Percentiles rank a stretch among this genome's conserved stretches.
Evolutionary conservation across 2,888 invertebrate species (phyloP).

Genomic region (Perizoma flavofasciatum): DNA sequence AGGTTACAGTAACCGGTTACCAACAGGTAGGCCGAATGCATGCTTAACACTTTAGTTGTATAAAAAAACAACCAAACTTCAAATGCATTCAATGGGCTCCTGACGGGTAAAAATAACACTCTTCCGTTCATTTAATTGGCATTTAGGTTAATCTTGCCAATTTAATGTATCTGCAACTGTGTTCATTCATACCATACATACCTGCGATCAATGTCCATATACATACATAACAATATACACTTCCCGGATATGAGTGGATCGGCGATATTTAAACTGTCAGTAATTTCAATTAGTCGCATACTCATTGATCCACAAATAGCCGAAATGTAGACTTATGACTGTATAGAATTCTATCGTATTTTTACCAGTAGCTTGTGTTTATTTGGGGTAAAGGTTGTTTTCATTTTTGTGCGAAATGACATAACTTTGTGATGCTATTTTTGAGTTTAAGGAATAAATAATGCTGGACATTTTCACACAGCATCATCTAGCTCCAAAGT

Average conservation of each 20-base stretch:
- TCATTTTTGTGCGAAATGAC: too few relatives aligned
- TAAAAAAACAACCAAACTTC: too few relatives aligned
- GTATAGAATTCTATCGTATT: slow-evolving; percentile 2
- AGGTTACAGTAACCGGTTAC: too few relatives aligned
- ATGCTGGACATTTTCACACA: too few relatives aligned
- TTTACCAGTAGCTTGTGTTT: too few relatives aligned
- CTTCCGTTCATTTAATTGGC: neutral
- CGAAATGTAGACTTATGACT: slow-evolving; percentile 14
- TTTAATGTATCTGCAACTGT: neutral
- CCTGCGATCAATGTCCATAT: neutral
- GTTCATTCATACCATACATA: too few relatives aligned
- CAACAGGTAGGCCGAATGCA: too few relatives aligned
- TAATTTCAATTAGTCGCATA: slow-evolving; percentile 23
- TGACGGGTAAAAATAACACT: neutral
- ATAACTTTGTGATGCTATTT: too few relatives aligned
- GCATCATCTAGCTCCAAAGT: too few relatives aligned
- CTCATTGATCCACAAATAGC: slow-evolving; percentile 24
- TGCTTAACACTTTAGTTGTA: too few relatives aligned
- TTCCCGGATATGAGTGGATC: slow-evolving; percentile 37
- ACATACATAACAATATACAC: slow-evolving; percentile 10
- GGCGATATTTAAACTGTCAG: slow-evolving; percentile 24
- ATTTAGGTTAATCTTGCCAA: slow-evolving; percentile 2
- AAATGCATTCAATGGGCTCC: too few relatives aligned
- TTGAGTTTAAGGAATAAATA: too few relatives aligned
- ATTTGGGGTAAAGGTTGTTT: neutral